These are phyloP conservation scores for Tipula confusa DNA, from an alignment of 2,888 invertebrate genomes.

Conservation along the genomic window DNA sequence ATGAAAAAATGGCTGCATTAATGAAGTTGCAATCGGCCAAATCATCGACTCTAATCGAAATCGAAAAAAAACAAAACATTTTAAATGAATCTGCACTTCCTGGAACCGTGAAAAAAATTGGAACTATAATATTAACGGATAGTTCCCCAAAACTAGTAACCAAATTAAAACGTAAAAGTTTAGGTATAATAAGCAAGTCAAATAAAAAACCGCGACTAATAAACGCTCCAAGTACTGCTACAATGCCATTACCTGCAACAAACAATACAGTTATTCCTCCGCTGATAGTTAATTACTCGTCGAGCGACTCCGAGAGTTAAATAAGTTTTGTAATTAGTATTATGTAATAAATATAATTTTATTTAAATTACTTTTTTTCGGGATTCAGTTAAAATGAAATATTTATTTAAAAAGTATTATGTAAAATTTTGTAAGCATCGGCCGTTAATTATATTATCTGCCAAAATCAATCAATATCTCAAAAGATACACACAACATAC, in stretches of 20 bases:
- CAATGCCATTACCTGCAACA: not conserved
- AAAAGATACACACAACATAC: not conserved
- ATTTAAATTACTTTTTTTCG: not conserved
- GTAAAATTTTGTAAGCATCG: not conserved
- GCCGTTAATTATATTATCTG: no score
- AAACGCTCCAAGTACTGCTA: not conserved
- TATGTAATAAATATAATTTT: not conserved
- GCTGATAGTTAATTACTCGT: not conserved
- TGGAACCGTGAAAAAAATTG: conserved; percentile 50
- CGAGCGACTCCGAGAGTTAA: conserved; percentile 13
- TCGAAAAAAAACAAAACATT: conserved; percentile 52
- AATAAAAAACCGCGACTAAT: not conserved
- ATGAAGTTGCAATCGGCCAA: conserved; percentile 62
- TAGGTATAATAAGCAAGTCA: conserved; percentile 42
- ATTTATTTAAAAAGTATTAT: not conserved
- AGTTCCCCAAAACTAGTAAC: conserved; percentile 43
- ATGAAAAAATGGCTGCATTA: conserved; percentile 72
- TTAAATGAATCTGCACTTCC: conserved; percentile 56
- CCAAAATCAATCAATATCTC: no score
- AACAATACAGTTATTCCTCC: not conserved
- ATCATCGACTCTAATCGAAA: conserved; percentile 58
- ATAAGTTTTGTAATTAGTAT: not conserved
- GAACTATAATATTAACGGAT: not conserved
- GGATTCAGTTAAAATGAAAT: not conserved
- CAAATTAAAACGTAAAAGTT: conserved; percentile 41